These are phyloP conservation scores for Melanotaenia nigrans DNA, from an alignment of 2,797 vertebrate genomes.

Conservation along the genomic window DNA sequence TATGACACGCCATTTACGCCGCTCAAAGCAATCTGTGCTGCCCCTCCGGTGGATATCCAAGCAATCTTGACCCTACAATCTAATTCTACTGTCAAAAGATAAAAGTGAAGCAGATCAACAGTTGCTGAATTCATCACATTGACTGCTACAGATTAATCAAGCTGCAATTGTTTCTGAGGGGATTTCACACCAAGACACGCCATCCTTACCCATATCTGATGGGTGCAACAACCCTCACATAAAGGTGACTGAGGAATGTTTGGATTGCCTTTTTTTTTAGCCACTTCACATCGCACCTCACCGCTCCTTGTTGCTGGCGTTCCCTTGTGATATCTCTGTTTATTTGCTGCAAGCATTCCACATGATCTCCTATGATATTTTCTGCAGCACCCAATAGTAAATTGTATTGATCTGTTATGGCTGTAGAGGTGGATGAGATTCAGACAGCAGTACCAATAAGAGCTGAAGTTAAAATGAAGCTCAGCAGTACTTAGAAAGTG, in stretches of 20 bases:
- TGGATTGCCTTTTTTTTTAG: neutral
- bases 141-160: neutral
- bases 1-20: neutral
- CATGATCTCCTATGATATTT: conserved; percentile 24
- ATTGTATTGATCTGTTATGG: conserved; percentile 35
- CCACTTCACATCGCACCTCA: neutral
- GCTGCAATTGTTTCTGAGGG: neutral
- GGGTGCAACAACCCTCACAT: neutral
- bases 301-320: neutral
- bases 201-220: neutral
- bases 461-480: conserved; percentile 7
- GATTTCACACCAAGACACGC: neutral
- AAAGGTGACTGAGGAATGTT: conserved; percentile 4
- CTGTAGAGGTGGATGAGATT: conserved; percentile 18
- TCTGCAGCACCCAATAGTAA: conserved; percentile 11
- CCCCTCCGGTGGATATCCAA: neutral
- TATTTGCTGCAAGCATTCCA: conserved; percentile 14
- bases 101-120: neutral
- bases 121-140: neutral
- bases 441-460: conserved; percentile 9
- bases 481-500: conserved; percentile 6
- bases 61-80: too few species aligned
- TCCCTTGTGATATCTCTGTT: conserved; percentile 4
- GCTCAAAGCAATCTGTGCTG: neutral
- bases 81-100: neutral